These are phyloP conservation scores for Dascyllus trimaculatus DNA, from an alignment of 2,113 vertebrate genomes.

Conservation along the genomic window DNA sequence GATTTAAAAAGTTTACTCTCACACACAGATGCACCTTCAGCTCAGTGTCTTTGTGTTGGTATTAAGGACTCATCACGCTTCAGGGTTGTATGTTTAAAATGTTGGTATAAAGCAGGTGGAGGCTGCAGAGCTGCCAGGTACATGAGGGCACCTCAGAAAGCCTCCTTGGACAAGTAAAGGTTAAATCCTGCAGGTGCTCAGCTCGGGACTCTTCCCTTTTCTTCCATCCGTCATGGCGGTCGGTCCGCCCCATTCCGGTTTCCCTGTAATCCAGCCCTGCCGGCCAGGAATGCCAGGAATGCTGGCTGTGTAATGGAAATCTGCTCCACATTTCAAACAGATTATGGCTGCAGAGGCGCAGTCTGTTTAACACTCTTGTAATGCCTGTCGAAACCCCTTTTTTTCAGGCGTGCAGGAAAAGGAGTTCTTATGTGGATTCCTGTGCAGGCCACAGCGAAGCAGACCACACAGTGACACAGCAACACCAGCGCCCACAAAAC, in stretches of 20 bases:
- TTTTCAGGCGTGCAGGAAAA: conserved; percentile 5
- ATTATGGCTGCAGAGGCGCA: conserved; percentile 56
- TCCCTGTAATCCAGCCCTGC: conserved; percentile 75
- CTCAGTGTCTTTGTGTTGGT: neutral
- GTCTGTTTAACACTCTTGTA: conserved; percentile 23
- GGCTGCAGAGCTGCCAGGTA: too few relatives aligned
- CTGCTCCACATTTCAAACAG: conserved; percentile 77
- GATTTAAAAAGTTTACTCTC: too few relatives aligned
- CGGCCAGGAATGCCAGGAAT: conserved; percentile 82
- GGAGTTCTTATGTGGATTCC: neutral
- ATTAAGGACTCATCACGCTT: too few relatives aligned
- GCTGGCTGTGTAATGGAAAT: conserved; percentile 79
- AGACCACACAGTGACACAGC: conserved; percentile 21
- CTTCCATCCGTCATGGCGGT: conserved; percentile 38
- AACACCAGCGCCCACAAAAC: neutral
- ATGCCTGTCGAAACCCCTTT: conserved; percentile 26
- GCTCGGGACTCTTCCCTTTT: conserved; percentile 30
- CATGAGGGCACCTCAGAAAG: neutral
- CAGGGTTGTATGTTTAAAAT: too few relatives aligned
- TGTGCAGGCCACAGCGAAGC: neutral
- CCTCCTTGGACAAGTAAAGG: conserved; percentile 18
- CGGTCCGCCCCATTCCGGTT: conserved; percentile 58
- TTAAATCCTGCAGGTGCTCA: conserved; percentile 13
- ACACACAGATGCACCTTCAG: too few relatives aligned
- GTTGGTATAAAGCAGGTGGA: too few relatives aligned